phyloP scores from a whole-genome alignment of 1,140 invertebrate genomes.

The Hyles euphorbiae region DNA sequence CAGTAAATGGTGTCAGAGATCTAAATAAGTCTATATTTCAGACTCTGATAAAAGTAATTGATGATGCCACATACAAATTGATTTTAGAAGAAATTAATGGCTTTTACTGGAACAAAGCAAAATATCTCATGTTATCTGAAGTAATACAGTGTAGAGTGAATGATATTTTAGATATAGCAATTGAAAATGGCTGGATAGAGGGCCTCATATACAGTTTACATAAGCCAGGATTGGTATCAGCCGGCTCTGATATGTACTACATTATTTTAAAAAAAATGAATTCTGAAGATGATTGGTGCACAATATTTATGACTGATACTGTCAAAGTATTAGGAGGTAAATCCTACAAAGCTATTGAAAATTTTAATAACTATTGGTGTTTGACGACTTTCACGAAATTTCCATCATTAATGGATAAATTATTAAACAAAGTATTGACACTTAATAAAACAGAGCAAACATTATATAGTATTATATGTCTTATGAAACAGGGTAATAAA shows the following conservation, averaged over 20 bases:
- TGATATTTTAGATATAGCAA: constrained; percentile 23
- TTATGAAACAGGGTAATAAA: constrained; percentile 60
- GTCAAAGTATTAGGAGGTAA: constrained; percentile 33
- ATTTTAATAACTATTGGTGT: constrained; percentile 68
- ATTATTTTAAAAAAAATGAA: constrained; percentile 53
- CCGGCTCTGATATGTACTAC: constrained; percentile 67
- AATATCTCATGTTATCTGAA: constrained; percentile 65
- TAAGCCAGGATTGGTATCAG: constrained; percentile 63
- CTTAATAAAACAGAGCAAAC: constrained; percentile 26
- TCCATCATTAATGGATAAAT: constrained; percentile 34
- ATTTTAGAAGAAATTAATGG: constrained; percentile 49
- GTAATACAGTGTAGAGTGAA: constrained; percentile 35
- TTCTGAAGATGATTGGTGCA: constrained; percentile 45
- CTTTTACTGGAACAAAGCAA: constrained; percentile 72
- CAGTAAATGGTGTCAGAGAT: constrained; percentile 64
- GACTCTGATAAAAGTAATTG: constrained; percentile 35
- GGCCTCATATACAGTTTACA: constrained; percentile 60
- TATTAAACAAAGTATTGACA: constrained; percentile 32
- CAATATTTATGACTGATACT: constrained; percentile 41
- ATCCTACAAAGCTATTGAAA: constrained; percentile 46
- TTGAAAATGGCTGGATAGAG: constrained; percentile 39
- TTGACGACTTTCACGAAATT: constrained; percentile 62
- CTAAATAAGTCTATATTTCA: constrained; percentile 57
- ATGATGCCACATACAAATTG: constrained; percentile 29
- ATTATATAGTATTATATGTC: constrained; percentile 44